Percentiles rank a stretch among this genome's conserved stretches.
phyloP scores from a whole-genome alignment of 2,797 vertebrate genomes.

The Neosalanx taihuensis region DNA sequence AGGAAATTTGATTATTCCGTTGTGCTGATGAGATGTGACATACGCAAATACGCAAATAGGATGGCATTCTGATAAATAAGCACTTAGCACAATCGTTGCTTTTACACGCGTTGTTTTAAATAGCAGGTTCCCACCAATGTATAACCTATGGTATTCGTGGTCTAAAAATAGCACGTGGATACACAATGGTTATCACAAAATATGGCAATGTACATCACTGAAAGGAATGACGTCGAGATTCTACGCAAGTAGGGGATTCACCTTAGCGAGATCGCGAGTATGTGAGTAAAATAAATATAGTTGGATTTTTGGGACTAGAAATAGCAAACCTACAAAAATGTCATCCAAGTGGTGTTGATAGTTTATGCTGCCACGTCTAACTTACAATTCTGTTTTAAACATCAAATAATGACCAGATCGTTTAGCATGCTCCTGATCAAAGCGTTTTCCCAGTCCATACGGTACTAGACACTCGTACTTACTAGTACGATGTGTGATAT shows the following conservation, averaged over 20 bases:
- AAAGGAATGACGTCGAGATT: conserved; percentile 60
- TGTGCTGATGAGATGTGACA: neutral
- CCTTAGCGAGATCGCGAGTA: conserved; percentile 55
- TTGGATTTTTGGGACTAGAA: conserved; percentile 16
- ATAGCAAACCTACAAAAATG: neutral
- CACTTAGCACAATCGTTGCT: neutral
- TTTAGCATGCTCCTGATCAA: neutral
- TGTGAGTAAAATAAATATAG: neutral
- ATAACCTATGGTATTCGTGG: neutral
- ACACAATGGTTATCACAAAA: neutral
- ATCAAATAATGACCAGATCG: neutral
- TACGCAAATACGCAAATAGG: neutral
- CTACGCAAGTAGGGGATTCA: conserved; percentile 75
- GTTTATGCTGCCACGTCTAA: too few relatives aligned
- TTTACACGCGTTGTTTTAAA: neutral
- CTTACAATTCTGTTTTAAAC: neutral
- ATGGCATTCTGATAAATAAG: neutral
- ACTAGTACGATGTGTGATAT: too few relatives aligned
- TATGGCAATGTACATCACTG: conserved; percentile 37
- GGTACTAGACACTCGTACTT: too few relatives aligned
- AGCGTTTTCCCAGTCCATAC: too few relatives aligned
- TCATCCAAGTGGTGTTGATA: neutral
- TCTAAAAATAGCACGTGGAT: conserved; percentile 1
- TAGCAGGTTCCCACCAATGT: neutral
- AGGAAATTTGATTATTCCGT: neutral